A percentile compares a stretch with the other conserved stretches of the same genome.
Evolutionary conservation across 2,113 vertebrate species (phyloP).

Genomic region (Passer domesticus): DNA sequence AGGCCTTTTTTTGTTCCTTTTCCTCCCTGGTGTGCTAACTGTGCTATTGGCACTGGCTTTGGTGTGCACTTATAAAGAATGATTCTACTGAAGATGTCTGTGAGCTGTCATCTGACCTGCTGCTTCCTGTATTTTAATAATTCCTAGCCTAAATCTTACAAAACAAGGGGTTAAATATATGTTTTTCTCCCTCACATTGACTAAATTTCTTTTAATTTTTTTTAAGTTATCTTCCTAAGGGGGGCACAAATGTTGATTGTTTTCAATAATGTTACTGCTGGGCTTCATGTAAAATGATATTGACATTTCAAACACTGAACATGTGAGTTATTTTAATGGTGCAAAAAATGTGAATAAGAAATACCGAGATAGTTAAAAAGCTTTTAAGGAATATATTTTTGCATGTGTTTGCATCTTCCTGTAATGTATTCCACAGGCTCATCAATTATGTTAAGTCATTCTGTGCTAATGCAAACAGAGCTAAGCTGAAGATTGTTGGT

Average conservation of each 20-base stretch:
- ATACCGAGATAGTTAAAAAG: background rate
- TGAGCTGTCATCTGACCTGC: background rate
- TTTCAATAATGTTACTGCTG: background rate
- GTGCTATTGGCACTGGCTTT: background rate
- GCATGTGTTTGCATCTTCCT: background rate
- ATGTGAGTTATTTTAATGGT: background rate
- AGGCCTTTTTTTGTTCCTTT: background rate
- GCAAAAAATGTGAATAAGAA: background rate
- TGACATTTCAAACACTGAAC: background rate
- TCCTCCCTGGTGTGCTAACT: background rate
- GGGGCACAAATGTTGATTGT: background rate
- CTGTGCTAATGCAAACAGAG: background rate
- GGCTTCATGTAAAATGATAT: background rate
- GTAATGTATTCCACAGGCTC: background rate
- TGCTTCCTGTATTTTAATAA: background rate
- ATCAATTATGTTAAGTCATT: background rate
- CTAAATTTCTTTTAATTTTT: background rate
- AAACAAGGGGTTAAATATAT: background rate
- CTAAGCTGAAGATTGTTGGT: background rate
- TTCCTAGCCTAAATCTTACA: background rate
- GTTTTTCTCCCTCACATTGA: too few relatives aligned
- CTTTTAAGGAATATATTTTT: background rate
- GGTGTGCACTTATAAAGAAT: background rate
- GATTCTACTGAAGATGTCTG: background rate
- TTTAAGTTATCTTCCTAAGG: background rate